Conservation (phyloP, 2,113 vertebrate genomes). For the Xenopus laevis region DNA sequence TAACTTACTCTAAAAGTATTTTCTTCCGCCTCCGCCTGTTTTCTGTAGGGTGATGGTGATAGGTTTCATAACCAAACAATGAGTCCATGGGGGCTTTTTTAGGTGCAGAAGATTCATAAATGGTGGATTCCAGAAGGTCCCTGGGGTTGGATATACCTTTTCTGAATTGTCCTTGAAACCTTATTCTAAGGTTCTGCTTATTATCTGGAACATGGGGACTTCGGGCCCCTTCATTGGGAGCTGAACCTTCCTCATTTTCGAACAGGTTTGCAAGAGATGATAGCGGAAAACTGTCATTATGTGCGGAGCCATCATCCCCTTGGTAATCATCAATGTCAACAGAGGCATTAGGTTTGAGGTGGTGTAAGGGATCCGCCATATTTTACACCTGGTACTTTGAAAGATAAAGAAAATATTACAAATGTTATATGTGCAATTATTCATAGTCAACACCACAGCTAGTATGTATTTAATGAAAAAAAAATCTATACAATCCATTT, state of each 20-base stretch:
- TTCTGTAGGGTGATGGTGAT: conserved; percentile 74
- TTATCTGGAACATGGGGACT: conserved; percentile 54
- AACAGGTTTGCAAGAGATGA: conserved; percentile 83
- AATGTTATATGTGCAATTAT: neutral
- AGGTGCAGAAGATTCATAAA: conserved; percentile 81
- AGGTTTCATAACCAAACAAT: conserved; percentile 90
- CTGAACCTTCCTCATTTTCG: conserved; percentile 70
- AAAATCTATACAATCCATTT: too few species aligned
- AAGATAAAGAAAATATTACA: neutral
- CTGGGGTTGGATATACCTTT: conserved; percentile 86
- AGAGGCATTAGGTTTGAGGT: neutral
- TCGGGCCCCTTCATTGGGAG: conserved; percentile 48
- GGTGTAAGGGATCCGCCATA: conserved; percentile 69
- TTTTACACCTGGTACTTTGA: conserved; percentile 5
- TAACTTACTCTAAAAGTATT: conserved; percentile 76
- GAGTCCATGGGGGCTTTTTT: conserved; percentile 98
- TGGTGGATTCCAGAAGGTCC: conserved; percentile 82
- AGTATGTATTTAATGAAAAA: too few species aligned
- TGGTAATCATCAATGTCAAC: conserved; percentile 51
- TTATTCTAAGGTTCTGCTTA: conserved; percentile 85
- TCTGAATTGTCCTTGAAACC: conserved; percentile 91
- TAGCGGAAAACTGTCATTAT: conserved; percentile 70
- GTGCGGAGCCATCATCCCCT: conserved; percentile 60
- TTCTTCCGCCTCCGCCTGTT: conserved; percentile 83
- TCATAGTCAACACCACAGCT: too few species aligned